Percentiles rank a stretch among this genome's conserved stretches.
Evolutionary conservation across 2,113 vertebrate species (phyloP).

Genomic region (Herpetotheres cachinnans): DNA sequence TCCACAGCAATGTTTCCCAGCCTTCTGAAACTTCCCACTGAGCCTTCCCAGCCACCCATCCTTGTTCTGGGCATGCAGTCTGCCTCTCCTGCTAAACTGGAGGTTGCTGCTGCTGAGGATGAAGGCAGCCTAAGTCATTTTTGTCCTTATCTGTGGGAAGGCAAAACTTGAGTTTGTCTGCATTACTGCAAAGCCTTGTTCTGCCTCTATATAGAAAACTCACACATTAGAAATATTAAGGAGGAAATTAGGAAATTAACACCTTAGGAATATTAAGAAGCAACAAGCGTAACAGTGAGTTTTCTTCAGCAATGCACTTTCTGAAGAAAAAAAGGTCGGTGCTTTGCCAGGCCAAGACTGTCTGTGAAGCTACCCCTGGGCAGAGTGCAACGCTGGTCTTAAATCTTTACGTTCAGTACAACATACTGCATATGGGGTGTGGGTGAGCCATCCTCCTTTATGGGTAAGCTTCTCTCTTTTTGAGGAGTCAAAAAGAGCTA

Average conservation of each 20-base stretch:
- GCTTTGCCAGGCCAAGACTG: neutral
- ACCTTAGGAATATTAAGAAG: neutral
- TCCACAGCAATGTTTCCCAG: neutral
- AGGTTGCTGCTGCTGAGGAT: neutral
- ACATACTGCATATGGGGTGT: neutral
- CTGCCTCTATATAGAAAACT: neutral
- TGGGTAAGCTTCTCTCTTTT: neutral
- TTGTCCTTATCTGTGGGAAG: neutral
- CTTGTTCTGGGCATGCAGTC: fast-evolving
- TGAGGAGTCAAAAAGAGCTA: neutral
- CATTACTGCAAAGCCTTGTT: neutral
- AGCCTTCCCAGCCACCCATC: neutral
- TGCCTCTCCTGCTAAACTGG: neutral
- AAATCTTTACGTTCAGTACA: neutral
- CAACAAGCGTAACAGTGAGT: neutral
- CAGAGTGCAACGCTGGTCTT: neutral
- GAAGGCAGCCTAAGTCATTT: neutral
- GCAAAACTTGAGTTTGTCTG: neutral
- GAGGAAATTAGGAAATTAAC: neutral
- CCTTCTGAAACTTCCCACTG: neutral
- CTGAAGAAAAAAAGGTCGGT: neutral
- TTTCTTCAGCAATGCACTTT: neutral
- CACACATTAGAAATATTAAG: neutral
- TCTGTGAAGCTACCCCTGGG: neutral
- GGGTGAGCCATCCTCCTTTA: neutral